A percentile compares a stretch with the other conserved stretches of the same genome.
Conservation (phyloP, 2,797 vertebrate genomes). For the Urocyon cinereoargenteus region DNA sequence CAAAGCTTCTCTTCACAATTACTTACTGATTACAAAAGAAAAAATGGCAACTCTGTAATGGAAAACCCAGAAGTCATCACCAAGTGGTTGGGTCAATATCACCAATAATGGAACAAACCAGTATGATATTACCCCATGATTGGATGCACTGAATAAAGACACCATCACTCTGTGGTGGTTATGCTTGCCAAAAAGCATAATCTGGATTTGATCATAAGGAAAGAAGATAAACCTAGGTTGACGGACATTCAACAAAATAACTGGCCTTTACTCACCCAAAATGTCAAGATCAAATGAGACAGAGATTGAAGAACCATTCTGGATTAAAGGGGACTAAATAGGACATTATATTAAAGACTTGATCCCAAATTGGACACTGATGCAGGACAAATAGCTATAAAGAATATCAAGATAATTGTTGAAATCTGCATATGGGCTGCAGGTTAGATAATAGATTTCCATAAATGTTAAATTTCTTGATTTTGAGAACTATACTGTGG, state of each 20-base stretch:
- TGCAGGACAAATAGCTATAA: neutral
- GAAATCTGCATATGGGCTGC: neutral
- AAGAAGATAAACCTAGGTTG: neutral
- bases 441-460: neutral
- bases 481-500: neutral
- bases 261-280: neutral
- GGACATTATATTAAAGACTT: neutral
- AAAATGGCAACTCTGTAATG: neutral
- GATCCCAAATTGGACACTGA: neutral
- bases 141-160: neutral
- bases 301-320: neutral
- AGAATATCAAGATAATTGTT: neutral
- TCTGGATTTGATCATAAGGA: neutral
- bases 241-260: conserved; percentile 53
- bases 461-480: conserved; percentile 34
- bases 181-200: neutral
- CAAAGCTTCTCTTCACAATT: neutral
- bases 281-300: neutral
- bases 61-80: neutral
- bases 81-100: neutral
- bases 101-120: neutral
- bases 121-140: neutral
- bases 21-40: conserved; percentile 5
- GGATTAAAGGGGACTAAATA: neutral
- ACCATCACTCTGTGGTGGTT: neutral